Conservation (phyloP, 2,797 vertebrate species). For the Protonibea diacanthus region DNA sequence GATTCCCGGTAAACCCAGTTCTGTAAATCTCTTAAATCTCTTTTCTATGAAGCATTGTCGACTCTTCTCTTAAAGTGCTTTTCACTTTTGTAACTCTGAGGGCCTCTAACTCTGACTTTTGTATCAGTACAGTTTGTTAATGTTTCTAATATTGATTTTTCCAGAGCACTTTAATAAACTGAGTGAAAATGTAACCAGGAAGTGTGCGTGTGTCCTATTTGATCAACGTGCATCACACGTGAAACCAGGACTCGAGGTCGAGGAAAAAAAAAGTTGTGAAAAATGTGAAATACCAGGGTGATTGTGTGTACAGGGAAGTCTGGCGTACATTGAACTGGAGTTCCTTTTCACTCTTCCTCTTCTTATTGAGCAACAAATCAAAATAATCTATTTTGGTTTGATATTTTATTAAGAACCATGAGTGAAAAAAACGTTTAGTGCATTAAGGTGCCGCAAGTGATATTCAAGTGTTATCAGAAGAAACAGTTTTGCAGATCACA, state of each 20-base stretch:
- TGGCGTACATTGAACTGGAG: too few species aligned
- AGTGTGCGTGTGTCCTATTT: conserved; percentile 24
- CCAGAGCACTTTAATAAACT: conserved; percentile 90
- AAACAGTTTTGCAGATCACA: neutral
- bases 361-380: neutral
- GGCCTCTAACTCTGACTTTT: conserved; percentile 74
- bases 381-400: conserved; percentile 2
- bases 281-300: too few species aligned
- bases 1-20: neutral
- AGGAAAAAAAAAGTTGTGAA: neutral
- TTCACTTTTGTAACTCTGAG: conserved; percentile 62
- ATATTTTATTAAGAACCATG: conserved; percentile 58
- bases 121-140: conserved; percentile 82
- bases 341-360: neutral
- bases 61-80: conserved; percentile 63
- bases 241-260: neutral
- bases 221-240: neutral
- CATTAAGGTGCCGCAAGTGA: conserved; percentile 47
- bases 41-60: conserved; percentile 41
- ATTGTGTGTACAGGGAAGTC: too few species aligned
- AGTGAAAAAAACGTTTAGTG: conserved; percentile 22
- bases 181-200: conserved; percentile 42
- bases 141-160: conserved; percentile 78
- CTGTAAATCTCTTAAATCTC: neutral
- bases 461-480: conserved; percentile 13